phyloP scores from a whole-genome alignment of 2,113 vertebrate genomes.

The Chroicocephalus ridibundus region DNA sequence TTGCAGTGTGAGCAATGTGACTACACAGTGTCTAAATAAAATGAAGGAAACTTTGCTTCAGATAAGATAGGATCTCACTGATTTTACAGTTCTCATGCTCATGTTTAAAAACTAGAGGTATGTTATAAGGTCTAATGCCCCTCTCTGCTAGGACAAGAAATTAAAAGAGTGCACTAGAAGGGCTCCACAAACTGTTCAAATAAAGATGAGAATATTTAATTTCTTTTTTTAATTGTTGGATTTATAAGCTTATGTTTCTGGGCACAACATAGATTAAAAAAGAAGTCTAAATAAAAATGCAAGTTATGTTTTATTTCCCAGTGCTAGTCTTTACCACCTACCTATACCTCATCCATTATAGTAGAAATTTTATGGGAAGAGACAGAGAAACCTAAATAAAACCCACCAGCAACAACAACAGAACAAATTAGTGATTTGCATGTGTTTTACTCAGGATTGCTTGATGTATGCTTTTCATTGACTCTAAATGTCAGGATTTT shows the following conservation, averaged over 20 bases:
- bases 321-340: not conserved
- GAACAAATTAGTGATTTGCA: not conserved
- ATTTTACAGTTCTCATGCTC: not conserved
- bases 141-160: not conserved
- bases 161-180: not conserved
- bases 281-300: not conserved
- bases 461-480: not conserved
- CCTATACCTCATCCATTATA: not conserved
- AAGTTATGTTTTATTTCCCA: not conserved
- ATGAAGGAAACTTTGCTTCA: not conserved
- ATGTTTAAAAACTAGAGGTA: not conserved
- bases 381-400: not conserved
- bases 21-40: not conserved
- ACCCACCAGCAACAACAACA: not conserved
- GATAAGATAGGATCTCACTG: not conserved
- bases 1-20: not conserved
- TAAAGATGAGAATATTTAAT: not conserved
- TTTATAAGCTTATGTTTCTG: not conserved
- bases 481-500: not conserved
- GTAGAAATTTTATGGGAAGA: not conserved
- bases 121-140: not conserved
- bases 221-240: not conserved
- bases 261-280: not conserved
- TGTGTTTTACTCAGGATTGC: not conserved
- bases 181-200: not conserved